Evolutionary conservation across 2,113 vertebrate genomes (phyloP).

Genomic region (Ammospiza nelsoni): DNA sequence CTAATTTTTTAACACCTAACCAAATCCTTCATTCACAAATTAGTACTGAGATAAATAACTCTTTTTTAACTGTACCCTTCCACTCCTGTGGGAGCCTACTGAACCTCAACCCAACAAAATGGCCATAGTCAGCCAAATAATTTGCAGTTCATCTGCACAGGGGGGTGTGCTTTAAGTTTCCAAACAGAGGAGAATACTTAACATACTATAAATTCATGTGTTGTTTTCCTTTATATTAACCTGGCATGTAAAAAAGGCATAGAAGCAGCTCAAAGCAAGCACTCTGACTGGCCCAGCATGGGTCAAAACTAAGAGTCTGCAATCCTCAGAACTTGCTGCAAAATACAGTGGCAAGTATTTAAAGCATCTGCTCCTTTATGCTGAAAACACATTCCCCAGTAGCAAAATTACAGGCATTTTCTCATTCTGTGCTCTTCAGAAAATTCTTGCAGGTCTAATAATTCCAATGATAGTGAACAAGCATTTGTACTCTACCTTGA

Average conservation of each 20-base stretch:
- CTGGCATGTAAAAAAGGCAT: background rate
- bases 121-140: background rate
- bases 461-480: background rate
- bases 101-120: background rate
- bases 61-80: background rate
- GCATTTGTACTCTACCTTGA: background rate
- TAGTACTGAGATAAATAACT: background rate
- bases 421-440: background rate
- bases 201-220: background rate
- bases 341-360: background rate
- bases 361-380: background rate
- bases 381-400: background rate
- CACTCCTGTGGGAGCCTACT: background rate
- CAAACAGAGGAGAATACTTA: background rate
- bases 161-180: background rate
- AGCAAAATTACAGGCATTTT: slow-evolving; percentile 31
- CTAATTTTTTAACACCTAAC: background rate
- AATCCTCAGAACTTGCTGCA: background rate
- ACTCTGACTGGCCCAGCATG: accelerated
- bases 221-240: background rate
- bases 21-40: background rate
- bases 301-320: background rate
- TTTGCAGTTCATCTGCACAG: background rate
- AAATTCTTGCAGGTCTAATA: background rate
- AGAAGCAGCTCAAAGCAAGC: background rate